phyloP scores from a whole-genome alignment of 2,888 invertebrate genomes.

The Crematogaster levior region DNA sequence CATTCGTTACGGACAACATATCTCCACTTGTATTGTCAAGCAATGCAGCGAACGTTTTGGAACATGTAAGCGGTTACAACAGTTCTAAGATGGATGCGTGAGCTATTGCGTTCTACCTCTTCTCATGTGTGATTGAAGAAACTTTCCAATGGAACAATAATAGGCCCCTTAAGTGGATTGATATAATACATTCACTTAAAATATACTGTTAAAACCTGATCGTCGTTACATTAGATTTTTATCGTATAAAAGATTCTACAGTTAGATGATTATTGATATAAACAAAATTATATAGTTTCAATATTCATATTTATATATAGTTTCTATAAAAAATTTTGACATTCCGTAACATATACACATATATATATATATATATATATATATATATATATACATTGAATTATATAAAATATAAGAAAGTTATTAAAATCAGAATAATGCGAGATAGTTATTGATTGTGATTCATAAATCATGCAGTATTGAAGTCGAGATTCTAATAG shows the following conservation, averaged over 20 bases:
- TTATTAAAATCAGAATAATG: background rate
- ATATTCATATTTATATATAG: background rate
- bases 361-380: too few species aligned
- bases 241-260: background rate
- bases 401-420: background rate
- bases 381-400: background rate
- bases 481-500: background rate
- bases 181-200: conserved; percentile 2
- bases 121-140: conserved; percentile 9
- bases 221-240: background rate
- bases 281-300: background rate
- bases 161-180: conserved; percentile 12
- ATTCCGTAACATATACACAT: background rate
- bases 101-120: conserved; percentile 42
- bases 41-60: conserved; percentile 37
- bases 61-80: conserved; percentile 41
- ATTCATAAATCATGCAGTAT: background rate
- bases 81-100: conserved; percentile 42
- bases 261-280: background rate
- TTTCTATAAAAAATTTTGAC: background rate
- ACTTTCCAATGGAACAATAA: conserved; percentile 35
- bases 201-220: background rate
- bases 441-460: background rate
- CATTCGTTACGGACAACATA: conserved; percentile 55
- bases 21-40: conserved; percentile 29